phyloP scores from a whole-genome alignment of 2,797 vertebrate genomes.

The Liparis tanakae region DNA sequence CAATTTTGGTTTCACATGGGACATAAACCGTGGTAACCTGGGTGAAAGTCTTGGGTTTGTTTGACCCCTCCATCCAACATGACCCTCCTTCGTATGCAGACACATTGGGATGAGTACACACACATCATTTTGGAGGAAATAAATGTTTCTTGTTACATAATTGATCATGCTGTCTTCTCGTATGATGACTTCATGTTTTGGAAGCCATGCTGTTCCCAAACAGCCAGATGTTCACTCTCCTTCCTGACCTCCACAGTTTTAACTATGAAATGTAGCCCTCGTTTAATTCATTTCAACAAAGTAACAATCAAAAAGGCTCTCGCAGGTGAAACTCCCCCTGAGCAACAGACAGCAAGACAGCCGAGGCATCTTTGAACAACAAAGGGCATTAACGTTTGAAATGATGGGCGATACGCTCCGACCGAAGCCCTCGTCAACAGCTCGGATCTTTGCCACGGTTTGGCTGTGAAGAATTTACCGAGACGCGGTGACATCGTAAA shows the following conservation, averaged over 20 bases:
- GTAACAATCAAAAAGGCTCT: constrained; percentile 19
- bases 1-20: not conserved
- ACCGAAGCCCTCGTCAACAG: constrained; percentile 51
- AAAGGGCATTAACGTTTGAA: constrained; percentile 60
- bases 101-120: too few species aligned
- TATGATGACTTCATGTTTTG: not conserved
- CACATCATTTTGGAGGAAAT: not conserved
- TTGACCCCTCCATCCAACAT: not conserved
- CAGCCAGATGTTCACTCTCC: not conserved
- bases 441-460: constrained; percentile 37
- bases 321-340: constrained; percentile 7
- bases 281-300: constrained; percentile 38
- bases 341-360: constrained; percentile 30
- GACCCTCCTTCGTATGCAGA: not conserved
- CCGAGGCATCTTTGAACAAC: constrained; percentile 56
- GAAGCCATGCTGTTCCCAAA: not conserved
- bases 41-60: not conserved
- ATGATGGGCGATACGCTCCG: constrained; percentile 47
- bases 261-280: constrained; percentile 28
- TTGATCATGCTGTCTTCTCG: not conserved
- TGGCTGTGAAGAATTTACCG: constrained; percentile 27
- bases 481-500: constrained; percentile 23
- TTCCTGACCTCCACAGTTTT: constrained; percentile 6
- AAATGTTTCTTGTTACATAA: not conserved
- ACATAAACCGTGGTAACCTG: not conserved